Percentiles rank a stretch among this genome's conserved stretches.
These are phyloP conservation scores for Phataginus tetradactyla DNA, from an alignment of 2,797 vertebrate genomes.

Conservation along the genomic window DNA sequence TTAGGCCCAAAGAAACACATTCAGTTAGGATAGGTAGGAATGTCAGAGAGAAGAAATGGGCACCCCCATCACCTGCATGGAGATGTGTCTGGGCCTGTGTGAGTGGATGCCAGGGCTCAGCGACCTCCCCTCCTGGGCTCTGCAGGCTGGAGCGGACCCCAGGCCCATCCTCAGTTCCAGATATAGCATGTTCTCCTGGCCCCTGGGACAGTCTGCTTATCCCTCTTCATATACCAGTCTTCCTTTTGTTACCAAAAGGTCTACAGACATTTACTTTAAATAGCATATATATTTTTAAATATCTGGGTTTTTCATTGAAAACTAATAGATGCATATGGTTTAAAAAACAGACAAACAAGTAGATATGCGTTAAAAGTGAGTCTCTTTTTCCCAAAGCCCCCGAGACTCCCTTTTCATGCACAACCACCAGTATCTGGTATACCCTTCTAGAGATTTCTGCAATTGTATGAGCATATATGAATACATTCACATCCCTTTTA, in stretches of 20 bases:
- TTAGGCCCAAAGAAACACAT: not conserved
- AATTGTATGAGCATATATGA: not conserved
- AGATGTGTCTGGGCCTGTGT: not conserved
- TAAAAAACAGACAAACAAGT: constrained; percentile 1
- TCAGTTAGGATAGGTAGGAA: not conserved
- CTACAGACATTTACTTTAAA: constrained; percentile 57
- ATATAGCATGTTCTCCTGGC: constrained; percentile 2
- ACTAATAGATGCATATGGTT: not conserved
- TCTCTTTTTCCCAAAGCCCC: not conserved
- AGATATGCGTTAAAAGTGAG: not conserved
- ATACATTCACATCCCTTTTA: not conserved
- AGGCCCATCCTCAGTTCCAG: not conserved
- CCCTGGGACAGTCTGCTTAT: constrained; percentile 14
- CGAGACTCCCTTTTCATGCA: not conserved
- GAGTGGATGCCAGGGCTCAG: not conserved
- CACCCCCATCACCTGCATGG: fast-evolving
- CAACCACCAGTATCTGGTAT: not conserved
- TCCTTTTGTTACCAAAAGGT: constrained; percentile 46
- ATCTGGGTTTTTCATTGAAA: constrained; percentile 39
- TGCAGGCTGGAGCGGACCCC: not conserved
- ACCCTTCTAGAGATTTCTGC: not conserved
- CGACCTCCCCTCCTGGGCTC: not conserved
- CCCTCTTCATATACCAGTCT: not conserved
- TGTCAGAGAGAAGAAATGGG: not conserved
- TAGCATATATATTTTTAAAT: constrained; percentile 35